Evolutionary conservation across 2,797 vertebrate species (phyloP).

Genomic region (Sebastes minor): DNA sequence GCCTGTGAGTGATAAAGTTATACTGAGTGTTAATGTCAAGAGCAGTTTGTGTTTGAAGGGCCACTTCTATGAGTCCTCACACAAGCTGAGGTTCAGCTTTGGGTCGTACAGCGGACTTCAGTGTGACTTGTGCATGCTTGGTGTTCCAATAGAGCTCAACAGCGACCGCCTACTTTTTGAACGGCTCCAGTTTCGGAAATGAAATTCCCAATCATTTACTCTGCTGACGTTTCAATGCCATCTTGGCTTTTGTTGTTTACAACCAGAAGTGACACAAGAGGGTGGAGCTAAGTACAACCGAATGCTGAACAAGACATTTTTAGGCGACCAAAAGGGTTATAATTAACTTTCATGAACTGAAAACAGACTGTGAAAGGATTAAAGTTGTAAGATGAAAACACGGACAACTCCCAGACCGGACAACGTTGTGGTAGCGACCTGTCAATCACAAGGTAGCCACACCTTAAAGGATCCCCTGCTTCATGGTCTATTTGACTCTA

Average conservation of each 20-base stretch:
- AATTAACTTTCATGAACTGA: no score
- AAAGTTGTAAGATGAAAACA: rapidly evolving
- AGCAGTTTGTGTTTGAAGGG: slow-evolving; percentile 47
- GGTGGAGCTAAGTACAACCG: no score
- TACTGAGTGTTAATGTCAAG: slow-evolving; percentile 55
- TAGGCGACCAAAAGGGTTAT: no score
- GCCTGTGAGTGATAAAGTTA: slow-evolving; percentile 56
- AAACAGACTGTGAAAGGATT: rapidly evolving
- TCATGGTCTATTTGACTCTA: no score
- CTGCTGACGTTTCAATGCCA: background rate
- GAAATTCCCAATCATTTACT: background rate
- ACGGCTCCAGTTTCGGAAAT: background rate
- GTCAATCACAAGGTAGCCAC: no score
- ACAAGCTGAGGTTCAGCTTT: slow-evolving; percentile 30
- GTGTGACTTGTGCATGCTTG: background rate
- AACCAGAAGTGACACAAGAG: no score
- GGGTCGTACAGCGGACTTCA: background rate
- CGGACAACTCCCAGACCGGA: no score
- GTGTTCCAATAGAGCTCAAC: background rate
- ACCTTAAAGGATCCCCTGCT: rapidly evolving
- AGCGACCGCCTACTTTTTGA: background rate
- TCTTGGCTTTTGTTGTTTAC: no score
- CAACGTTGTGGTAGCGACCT: rapidly evolving
- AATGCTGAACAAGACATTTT: no score
- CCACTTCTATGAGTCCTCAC: slow-evolving; percentile 1